phyloP scores from a whole-genome alignment of 2,888 invertebrate genomes.

The Amiota minor region DNA sequence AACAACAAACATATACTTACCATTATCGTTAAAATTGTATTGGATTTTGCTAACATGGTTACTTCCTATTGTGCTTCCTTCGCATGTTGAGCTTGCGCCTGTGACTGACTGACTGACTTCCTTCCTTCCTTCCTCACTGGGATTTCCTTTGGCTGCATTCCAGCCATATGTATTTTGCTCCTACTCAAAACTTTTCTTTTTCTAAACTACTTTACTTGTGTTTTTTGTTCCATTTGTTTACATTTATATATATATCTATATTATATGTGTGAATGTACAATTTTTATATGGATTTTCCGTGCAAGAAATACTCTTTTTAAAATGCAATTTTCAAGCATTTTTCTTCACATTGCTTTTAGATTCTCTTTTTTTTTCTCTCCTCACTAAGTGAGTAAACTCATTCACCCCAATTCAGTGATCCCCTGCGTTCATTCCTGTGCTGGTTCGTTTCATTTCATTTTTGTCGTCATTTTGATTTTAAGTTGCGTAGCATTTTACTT shows the following conservation, averaged over 20 bases:
- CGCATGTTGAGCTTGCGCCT: slow-evolving; percentile 21
- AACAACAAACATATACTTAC: slow-evolving; percentile 18
- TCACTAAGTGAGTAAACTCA: too few species aligned
- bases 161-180: background rate
- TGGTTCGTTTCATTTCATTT: slow-evolving; percentile 42
- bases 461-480: slow-evolving; percentile 53
- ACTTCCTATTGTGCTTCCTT: slow-evolving; percentile 18
- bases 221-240: background rate
- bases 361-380: too few species aligned
- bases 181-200: too few species aligned
- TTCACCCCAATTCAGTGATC: background rate
- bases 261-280: background rate
- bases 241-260: background rate
- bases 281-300: slow-evolving; percentile 62
- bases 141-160: background rate
- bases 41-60: slow-evolving; percentile 55
- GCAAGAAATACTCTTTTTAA: slow-evolving; percentile 64
- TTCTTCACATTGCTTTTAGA: slow-evolving; percentile 31
- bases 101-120: slow-evolving; percentile 43
- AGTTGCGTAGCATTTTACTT: slow-evolving; percentile 44
- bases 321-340: slow-evolving; percentile 68
- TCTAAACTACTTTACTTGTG: too few species aligned
- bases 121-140: background rate
- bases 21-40: slow-evolving; percentile 66
- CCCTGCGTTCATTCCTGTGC: slow-evolving; percentile 24